These are phyloP conservation scores for Heliconius hermathena DNA, from an alignment of 1,140 invertebrate genomes.

Conservation along the genomic window DNA sequence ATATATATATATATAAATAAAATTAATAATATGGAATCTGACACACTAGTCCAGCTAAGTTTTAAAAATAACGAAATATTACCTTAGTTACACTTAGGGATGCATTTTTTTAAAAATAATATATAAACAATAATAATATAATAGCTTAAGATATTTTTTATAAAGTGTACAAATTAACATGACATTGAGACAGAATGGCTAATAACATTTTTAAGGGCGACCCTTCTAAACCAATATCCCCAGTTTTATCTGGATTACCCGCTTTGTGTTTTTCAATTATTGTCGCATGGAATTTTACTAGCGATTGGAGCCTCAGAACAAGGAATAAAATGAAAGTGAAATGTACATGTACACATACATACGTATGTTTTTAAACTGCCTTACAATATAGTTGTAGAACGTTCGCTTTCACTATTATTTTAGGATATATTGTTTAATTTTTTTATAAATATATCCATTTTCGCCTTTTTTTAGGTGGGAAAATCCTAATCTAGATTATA, in stretches of 20 bases:
- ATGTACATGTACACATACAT: neutral
- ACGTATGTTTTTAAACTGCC: neutral
- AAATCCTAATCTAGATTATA: too few species aligned
- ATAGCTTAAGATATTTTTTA: neutral
- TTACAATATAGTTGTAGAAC: neutral
- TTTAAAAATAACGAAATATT: too few species aligned
- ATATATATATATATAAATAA: too few species aligned
- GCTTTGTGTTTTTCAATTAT: constrained; percentile 36
- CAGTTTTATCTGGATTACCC: constrained; percentile 27
- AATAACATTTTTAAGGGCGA: constrained; percentile 12
- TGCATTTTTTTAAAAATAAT: too few species aligned
- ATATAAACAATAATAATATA: neutral
- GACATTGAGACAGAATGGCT: neutral
- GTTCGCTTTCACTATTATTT: too few species aligned
- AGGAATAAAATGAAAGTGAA: neutral
- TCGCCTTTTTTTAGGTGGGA: too few species aligned
- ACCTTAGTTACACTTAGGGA: too few species aligned
- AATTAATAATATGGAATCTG: too few species aligned
- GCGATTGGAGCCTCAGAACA: constrained; percentile 7
- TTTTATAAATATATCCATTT: too few species aligned
- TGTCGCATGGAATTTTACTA: constrained; percentile 27
- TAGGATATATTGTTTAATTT: too few species aligned
- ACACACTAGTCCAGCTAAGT: too few species aligned
- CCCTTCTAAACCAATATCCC: constrained; percentile 20
- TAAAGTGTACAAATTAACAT: neutral